phyloP scores from a whole-genome alignment of 2,113 vertebrate species.

The Callocephalon fimbriatum region DNA sequence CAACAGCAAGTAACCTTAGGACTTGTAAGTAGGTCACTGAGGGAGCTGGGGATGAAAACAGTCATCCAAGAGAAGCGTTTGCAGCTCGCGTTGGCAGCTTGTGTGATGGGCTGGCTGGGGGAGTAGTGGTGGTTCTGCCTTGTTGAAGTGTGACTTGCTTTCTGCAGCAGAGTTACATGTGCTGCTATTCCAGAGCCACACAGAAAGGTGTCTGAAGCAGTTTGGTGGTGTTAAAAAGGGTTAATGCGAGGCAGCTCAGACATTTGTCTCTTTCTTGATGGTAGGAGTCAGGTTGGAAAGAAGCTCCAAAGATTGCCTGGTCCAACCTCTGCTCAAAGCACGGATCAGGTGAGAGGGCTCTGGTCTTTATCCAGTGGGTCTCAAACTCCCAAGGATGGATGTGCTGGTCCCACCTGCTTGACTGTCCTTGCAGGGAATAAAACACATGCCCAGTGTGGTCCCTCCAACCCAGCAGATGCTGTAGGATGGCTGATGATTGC shows the following conservation, averaged over 20 bases:
- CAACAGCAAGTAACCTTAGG: background rate
- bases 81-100: background rate
- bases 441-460: background rate
- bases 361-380: fast-evolving
- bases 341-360: background rate
- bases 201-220: background rate
- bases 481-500: background rate
- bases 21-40: background rate
- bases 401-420: background rate
- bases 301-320: background rate
- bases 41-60: background rate
- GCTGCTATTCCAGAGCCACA: background rate
- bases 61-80: background rate
- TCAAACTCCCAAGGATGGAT: background rate
- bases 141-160: background rate
- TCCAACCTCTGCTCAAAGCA: background rate
- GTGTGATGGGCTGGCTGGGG: background rate
- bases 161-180: background rate
- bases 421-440: background rate
- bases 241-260: background rate
- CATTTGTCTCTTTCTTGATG: background rate
- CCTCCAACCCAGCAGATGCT: background rate
- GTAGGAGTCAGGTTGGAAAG: background rate
- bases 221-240: background rate
- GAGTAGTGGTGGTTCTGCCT: background rate